A percentile compares a stretch with the other conserved stretches of the same genome.
Conservation (phyloP, 2,797 vertebrate species). For the Pitangus sulphuratus region DNA sequence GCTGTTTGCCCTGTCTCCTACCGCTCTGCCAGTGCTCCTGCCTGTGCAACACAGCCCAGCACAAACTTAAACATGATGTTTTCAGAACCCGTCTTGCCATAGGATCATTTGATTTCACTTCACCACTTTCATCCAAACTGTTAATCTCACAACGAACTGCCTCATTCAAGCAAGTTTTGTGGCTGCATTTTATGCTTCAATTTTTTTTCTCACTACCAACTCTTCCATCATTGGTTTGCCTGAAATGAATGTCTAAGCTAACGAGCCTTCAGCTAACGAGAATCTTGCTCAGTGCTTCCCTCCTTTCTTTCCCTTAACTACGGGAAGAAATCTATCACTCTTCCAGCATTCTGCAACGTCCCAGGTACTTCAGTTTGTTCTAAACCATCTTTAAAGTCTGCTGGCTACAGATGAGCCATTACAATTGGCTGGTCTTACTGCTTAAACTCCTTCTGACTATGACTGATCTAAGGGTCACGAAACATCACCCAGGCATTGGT, state of each 20-base stretch:
- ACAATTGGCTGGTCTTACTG: neutral
- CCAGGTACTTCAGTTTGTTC: neutral
- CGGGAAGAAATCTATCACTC: neutral
- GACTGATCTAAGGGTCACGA: neutral
- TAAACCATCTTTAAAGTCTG: neutral
- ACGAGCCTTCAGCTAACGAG: neutral
- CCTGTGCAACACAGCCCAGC: neutral
- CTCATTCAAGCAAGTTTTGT: neutral
- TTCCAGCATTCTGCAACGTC: neutral
- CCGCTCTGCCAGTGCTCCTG: neutral
- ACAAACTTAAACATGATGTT: neutral
- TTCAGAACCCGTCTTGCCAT: neutral
- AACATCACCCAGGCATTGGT: neutral
- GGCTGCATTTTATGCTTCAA: neutral
- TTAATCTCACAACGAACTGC: neutral
- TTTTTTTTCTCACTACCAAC: neutral
- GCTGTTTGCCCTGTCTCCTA: neutral
- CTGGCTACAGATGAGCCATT: neutral
- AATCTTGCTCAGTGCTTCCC: neutral
- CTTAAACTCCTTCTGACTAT: neutral
- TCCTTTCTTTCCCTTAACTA: neutral
- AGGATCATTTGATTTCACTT: neutral
- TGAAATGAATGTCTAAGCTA: neutral
- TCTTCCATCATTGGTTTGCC: neutral
- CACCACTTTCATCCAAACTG: neutral